A percentile compares a stretch with the other conserved stretches of the same genome.
phyloP scores from a whole-genome alignment of 2,113 vertebrate species.

The Cyanistes caeruleus region DNA sequence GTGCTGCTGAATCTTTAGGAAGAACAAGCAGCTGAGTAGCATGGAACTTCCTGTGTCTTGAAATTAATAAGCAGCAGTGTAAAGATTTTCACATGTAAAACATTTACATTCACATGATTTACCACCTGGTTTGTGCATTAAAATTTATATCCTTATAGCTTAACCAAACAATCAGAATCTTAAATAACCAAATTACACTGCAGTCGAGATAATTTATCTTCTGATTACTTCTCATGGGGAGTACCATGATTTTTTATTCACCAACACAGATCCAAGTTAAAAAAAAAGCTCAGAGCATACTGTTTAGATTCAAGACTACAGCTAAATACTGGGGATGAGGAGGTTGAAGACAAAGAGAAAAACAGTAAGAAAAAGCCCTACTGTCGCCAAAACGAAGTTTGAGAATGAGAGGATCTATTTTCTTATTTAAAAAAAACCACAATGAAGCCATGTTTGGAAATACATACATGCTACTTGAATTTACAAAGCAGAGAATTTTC shows the following conservation, averaged over 20 bases:
- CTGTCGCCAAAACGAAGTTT: background rate
- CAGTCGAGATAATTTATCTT: background rate
- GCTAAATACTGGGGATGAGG: accelerated
- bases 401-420: background rate
- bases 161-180: background rate
- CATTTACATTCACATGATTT: background rate
- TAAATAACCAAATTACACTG: background rate
- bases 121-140: background rate
- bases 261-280: background rate
- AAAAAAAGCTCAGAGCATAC: background rate
- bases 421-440: background rate
- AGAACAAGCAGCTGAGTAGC: background rate
- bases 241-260: background rate
- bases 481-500: background rate
- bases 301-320: background rate
- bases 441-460: background rate
- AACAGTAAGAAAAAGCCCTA: background rate
- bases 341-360: background rate
- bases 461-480: background rate
- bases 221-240: background rate
- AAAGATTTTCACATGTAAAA: background rate
- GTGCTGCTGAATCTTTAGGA: background rate
- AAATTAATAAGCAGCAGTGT: background rate
- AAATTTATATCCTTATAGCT: background rate
- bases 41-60: background rate